Conservation (phyloP, 2,113 vertebrate species). For the Myotis brandtii region DNA sequence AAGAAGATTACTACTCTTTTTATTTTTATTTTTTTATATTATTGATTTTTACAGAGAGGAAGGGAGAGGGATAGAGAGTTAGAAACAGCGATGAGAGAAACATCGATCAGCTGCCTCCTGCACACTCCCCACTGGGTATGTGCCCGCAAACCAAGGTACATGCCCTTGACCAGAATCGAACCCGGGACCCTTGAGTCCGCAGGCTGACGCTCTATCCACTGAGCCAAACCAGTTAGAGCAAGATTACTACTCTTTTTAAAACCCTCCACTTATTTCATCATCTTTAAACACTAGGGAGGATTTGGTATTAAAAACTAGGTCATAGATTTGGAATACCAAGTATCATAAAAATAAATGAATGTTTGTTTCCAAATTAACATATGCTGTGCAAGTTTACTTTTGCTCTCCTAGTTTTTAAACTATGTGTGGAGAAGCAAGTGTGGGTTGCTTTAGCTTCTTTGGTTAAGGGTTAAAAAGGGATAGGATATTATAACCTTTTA, state of each 20-base stretch:
- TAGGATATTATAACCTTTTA: neutral
- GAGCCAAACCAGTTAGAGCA: too few relatives aligned
- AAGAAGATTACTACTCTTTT: neutral
- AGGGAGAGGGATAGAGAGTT: too few relatives aligned
- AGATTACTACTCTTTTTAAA: neutral
- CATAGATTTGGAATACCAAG: neutral
- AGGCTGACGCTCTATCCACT: too few relatives aligned
- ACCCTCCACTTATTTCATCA: neutral
- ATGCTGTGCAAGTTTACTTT: neutral
- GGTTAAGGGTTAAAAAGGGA: neutral
- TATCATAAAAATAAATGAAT: constrained; percentile 31
- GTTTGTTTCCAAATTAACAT: neutral
- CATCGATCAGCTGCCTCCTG: too few relatives aligned
- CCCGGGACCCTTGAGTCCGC: too few relatives aligned
- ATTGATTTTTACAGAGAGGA: too few relatives aligned
- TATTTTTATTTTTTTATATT: too few relatives aligned
- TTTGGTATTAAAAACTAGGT: neutral
- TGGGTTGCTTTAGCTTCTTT: neutral
- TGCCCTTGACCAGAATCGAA: too few relatives aligned
- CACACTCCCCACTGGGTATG: too few relatives aligned
- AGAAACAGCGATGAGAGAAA: too few relatives aligned
- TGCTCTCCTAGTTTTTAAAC: neutral
- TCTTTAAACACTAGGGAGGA: neutral
- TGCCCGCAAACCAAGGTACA: too few relatives aligned
- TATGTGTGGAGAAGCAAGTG: neutral